Percentiles rank a stretch among this genome's conserved stretches.
Evolutionary conservation across 2,113 vertebrate species (phyloP).

Genomic region (Clarias macrocephalus): DNA sequence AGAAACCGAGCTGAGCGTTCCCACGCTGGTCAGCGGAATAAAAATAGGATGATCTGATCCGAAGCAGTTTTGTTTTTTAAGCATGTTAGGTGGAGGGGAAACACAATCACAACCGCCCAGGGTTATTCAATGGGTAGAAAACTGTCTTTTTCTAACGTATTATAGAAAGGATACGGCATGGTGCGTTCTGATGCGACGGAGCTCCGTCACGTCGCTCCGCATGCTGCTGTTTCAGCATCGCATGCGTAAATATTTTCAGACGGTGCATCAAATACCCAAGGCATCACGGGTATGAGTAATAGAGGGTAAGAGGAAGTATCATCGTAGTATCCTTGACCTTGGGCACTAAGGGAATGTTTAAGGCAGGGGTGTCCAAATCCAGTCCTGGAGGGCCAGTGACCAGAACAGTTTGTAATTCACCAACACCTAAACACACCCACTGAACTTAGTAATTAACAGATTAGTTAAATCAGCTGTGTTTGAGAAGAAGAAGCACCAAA

Average conservation of each 20-base stretch:
- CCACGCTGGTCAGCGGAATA: background rate
- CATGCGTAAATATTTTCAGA: background rate
- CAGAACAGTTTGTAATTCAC: too few species aligned
- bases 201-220: background rate
- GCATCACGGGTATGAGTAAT: background rate
- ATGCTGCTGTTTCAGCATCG: background rate
- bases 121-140: background rate
- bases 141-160: background rate
- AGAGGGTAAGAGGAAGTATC: background rate
- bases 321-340: background rate
- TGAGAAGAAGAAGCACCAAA: too few species aligned
- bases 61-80: background rate
- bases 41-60: background rate
- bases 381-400: too few species aligned
- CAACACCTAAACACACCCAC: too few species aligned
- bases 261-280: background rate
- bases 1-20: constrained; percentile 11
- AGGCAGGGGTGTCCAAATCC: too few species aligned
- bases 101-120: background rate
- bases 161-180: background rate
- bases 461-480: too few species aligned
- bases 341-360: too few species aligned
- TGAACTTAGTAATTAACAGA: too few species aligned
- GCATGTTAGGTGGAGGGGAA: background rate
- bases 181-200: background rate